Percentiles rank a stretch among this genome's conserved stretches.
These are phyloP conservation scores for Malaclemys terrapin DNA, from an alignment of 2,113 vertebrate genomes.

Conservation along the genomic window DNA sequence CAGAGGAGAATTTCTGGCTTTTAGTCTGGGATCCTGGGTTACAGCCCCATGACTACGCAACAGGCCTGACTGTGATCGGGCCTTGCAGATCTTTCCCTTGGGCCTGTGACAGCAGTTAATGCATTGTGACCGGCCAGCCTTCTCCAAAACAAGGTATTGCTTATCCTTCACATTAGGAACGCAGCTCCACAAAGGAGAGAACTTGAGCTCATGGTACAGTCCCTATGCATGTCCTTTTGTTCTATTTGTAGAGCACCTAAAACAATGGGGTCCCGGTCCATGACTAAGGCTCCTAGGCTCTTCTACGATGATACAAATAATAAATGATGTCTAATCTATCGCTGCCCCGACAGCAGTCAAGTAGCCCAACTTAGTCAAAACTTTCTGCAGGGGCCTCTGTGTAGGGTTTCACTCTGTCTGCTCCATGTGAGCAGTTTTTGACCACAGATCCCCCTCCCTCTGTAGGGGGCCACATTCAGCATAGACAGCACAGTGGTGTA, in stretches of 20 bases:
- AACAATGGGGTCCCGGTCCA: background rate
- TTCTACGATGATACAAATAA: background rate
- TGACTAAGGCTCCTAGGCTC: background rate
- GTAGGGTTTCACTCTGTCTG: background rate
- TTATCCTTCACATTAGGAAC: background rate
- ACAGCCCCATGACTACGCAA: background rate
- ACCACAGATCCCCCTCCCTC: too few relatives aligned
- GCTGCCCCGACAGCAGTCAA: background rate
- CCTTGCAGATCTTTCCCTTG: background rate
- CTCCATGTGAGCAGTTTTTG: too few relatives aligned
- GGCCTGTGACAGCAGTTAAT: background rate
- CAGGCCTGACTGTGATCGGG: background rate
- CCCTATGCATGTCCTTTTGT: background rate
- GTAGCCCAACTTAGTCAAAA: background rate
- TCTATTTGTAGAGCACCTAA: background rate
- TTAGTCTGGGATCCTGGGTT: background rate
- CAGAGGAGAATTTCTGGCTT: background rate
- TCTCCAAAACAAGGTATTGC: background rate
- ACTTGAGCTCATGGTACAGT: background rate
- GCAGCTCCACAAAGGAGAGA: too few relatives aligned
- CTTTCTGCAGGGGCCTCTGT: background rate
- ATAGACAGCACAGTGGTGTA: background rate
- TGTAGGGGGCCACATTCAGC: background rate
- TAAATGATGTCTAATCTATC: too few relatives aligned
- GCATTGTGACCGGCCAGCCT: background rate